These are phyloP conservation scores for Dendrolimus punctatus DNA, from an alignment of 1,140 invertebrate genomes.

Conservation along the genomic window DNA sequence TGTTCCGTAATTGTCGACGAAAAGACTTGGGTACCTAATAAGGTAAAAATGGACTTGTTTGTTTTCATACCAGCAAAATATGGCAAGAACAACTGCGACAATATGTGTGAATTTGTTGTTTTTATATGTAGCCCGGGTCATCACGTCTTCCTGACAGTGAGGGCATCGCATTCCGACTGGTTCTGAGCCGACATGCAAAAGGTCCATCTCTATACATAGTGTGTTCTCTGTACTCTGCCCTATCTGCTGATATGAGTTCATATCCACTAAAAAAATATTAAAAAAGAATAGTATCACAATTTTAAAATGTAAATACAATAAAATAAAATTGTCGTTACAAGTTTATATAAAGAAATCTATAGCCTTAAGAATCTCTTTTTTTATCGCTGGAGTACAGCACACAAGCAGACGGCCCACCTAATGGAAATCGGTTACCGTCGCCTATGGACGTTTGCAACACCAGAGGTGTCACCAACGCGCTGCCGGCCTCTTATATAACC, in stretches of 20 bases:
- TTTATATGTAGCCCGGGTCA: slow-evolving; percentile 50
- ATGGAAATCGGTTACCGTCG: too few relatives aligned
- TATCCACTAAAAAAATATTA: slow-evolving; percentile 41
- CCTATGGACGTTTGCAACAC: too few relatives aligned
- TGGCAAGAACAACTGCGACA: slow-evolving; percentile 37
- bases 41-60: background rate
- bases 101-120: slow-evolving; percentile 45
- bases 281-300: background rate
- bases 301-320: background rate
- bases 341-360: too few relatives aligned
- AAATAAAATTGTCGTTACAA: too few relatives aligned
- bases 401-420: too few relatives aligned
- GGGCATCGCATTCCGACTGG: slow-evolving; percentile 59
- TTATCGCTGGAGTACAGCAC: too few relatives aligned
- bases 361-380: too few relatives aligned
- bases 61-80: slow-evolving; percentile 51
- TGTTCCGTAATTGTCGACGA: too few relatives aligned
- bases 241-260: slow-evolving; percentile 45
- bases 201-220: slow-evolving; percentile 54
- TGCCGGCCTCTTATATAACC: too few relatives aligned
- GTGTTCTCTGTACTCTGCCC: slow-evolving; percentile 33
- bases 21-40: background rate
- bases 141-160: slow-evolving; percentile 56
- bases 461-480: too few relatives aligned
- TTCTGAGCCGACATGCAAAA: slow-evolving; percentile 56